These are phyloP conservation scores for Conus ventricosus DNA, from an alignment of 1,140 invertebrate genomes.

Conservation along the genomic window DNA sequence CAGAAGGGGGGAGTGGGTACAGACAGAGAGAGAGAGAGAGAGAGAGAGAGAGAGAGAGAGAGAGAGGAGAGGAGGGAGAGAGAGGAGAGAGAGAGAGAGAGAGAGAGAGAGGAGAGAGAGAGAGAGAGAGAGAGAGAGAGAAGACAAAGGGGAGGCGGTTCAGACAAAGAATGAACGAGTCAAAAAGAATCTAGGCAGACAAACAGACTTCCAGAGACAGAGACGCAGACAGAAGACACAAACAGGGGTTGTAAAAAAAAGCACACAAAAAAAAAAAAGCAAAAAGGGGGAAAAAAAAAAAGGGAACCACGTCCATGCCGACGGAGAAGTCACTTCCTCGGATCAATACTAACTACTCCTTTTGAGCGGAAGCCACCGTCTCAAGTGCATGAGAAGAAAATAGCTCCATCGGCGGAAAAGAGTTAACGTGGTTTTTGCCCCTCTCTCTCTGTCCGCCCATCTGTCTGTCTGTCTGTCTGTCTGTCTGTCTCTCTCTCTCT, in stretches of 20 bases:
- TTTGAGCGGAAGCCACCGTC: not conserved
- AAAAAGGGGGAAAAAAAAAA: not conserved
- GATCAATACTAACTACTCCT: not conserved
- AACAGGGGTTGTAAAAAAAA: not conserved
- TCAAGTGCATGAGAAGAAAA: not conserved
- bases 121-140: slow-evolving; percentile 7
- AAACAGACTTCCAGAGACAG: too few relatives aligned
- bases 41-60: not conserved
- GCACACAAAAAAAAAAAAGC: not conserved
- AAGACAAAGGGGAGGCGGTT: not conserved
- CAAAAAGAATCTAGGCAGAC: not conserved
- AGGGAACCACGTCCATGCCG: not conserved
- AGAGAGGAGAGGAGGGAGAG: too few relatives aligned
- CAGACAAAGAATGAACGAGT: not conserved
- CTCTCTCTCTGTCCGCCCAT: not conserved
- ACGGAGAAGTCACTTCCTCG: not conserved
- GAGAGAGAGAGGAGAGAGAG: not conserved
- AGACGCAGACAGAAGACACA: not conserved
- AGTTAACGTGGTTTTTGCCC: not conserved
- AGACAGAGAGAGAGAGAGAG: not conserved
- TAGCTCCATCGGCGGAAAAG: not conserved
- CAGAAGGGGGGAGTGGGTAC: not conserved
- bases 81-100: slow-evolving; percentile 5
- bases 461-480: not conserved
- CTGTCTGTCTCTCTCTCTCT: not conserved